Evolutionary conservation across 2,797 vertebrate species (phyloP).

Genomic region (Choloepus didactylus): DNA sequence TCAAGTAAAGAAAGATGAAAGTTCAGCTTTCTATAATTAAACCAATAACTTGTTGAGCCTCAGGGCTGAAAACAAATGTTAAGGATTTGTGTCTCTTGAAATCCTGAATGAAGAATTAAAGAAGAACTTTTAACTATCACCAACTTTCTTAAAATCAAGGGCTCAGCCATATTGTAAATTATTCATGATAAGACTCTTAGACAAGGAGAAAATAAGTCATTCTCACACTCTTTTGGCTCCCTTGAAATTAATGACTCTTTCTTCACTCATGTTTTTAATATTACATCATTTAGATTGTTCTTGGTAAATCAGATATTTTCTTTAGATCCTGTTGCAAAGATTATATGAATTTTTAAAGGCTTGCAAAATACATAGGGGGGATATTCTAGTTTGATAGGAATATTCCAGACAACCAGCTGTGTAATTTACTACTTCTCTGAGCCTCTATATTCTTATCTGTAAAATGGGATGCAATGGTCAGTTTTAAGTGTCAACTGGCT

Average conservation of each 20-base stretch:
- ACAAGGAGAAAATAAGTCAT: background rate
- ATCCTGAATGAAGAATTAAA: slow-evolving; percentile 55
- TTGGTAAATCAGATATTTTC: background rate
- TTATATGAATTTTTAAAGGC: background rate
- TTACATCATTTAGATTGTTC: background rate
- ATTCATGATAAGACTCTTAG: slow-evolving; percentile 22
- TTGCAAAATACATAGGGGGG: background rate
- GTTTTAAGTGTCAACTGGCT: background rate
- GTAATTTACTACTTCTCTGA: background rate
- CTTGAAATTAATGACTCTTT: background rate
- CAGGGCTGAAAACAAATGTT: slow-evolving; percentile 14
- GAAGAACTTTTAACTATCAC: slow-evolving; percentile 9
- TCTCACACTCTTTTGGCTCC: background rate
- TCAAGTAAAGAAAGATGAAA: slow-evolving; percentile 64
- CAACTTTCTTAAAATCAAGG: slow-evolving; percentile 41
- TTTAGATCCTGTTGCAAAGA: background rate
- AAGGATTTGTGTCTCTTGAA: background rate
- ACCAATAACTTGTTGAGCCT: slow-evolving; percentile 64
- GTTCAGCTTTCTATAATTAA: slow-evolving; percentile 69
- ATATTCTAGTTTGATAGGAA: background rate
- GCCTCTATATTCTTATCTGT: background rate
- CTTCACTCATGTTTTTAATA: background rate
- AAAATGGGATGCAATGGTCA: background rate
- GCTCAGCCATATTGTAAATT: background rate
- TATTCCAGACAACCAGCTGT: background rate